Base-by-base conservation (phyloP, 2,113 vertebrate genomes). In the Hyla sarda region DNA sequence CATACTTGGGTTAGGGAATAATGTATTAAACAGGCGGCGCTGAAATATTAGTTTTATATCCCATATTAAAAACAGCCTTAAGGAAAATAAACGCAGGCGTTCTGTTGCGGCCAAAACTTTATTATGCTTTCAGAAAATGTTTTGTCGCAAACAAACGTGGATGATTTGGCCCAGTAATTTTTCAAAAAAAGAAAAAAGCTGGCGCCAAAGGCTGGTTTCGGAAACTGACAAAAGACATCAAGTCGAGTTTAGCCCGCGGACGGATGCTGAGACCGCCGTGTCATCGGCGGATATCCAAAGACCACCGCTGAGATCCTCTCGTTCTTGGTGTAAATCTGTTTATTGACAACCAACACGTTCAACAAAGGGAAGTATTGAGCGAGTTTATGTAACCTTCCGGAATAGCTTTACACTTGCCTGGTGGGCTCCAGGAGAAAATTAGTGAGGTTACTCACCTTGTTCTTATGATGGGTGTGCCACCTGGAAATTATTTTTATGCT, bases 131-230 rank as follows among this genome's bases (percentile, higher is more conserved):
- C 72, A 74, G 72, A 74, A 74, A 47, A 74, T 47, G 45, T 75
- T 78, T 80, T 41, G 54, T 80, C 9, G 56, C 37, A 37, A n/a
- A 80, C 54, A 80, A 62, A 58, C 76, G 60, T 79, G 52, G 54
- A 79, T 41, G 52, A 60, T n/a, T 79, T 21, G 60, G 13, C 30
- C 2, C 9, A 78, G 76, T 30, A n/a, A 9, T 56, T 54, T 19
- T 56, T 30, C 30, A 41, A 65, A 32, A n/a, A n/a, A n/a, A n/a
- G n/a, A n/a, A n/a, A n/a, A 67, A 67, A 16, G 8, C 9, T 9
- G 16, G 25, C 8, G 17, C 25, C 48, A 47, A 19, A 30, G 47
- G 32, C 6, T 21, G 30, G 28, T 80, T 76, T 16, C 47, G 2
- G 45, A 41, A 80, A 37, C 56, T 19, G 54, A 17, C 77, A 79